Conservation (phyloP, 2,797 vertebrate species). For the Pempheris klunzingeri region DNA sequence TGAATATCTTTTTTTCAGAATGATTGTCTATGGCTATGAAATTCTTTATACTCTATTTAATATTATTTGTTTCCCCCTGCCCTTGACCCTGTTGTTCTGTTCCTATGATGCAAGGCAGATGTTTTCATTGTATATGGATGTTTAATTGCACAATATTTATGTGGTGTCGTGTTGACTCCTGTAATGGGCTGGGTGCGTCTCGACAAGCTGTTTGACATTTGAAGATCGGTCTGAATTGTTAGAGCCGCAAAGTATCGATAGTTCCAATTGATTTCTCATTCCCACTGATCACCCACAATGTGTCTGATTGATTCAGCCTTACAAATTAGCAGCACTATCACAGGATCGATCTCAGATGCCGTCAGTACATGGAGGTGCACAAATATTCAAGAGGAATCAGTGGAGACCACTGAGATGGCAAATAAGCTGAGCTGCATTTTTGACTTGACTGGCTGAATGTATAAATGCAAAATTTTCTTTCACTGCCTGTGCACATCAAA, state of each 20-base stretch:
- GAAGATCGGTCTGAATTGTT: constrained; percentile 58
- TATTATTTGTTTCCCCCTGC: constrained; percentile 52
- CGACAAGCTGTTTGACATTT: constrained; percentile 59
- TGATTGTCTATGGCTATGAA: constrained; percentile 74
- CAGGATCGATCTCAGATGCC: constrained; percentile 60
- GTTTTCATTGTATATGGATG: constrained; percentile 66
- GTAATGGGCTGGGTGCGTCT: constrained; percentile 71
- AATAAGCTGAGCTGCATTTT: constrained; percentile 53
- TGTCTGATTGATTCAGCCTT: constrained; percentile 75
- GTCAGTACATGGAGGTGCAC: constrained; percentile 39
- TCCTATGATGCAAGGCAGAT: constrained; percentile 58
- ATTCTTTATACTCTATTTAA: constrained; percentile 80
- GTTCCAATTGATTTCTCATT: constrained; percentile 79
- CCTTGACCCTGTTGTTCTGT: constrained; percentile 45
- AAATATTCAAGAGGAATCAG: constrained; percentile 50
- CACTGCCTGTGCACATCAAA: constrained; percentile 51
- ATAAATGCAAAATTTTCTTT: constrained; percentile 51
- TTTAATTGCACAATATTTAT: constrained; percentile 77
- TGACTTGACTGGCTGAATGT: constrained; percentile 68
- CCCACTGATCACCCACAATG: constrained; percentile 76
- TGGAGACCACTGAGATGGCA: constrained; percentile 11
- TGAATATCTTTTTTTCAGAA: constrained; percentile 78
- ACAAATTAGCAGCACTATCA: constrained; percentile 68
- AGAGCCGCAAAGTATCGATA: constrained; percentile 65
- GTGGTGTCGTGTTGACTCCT: constrained; percentile 69